Conservation (phyloP, 2,888 invertebrate species). For the Machimus atricapillus region DNA sequence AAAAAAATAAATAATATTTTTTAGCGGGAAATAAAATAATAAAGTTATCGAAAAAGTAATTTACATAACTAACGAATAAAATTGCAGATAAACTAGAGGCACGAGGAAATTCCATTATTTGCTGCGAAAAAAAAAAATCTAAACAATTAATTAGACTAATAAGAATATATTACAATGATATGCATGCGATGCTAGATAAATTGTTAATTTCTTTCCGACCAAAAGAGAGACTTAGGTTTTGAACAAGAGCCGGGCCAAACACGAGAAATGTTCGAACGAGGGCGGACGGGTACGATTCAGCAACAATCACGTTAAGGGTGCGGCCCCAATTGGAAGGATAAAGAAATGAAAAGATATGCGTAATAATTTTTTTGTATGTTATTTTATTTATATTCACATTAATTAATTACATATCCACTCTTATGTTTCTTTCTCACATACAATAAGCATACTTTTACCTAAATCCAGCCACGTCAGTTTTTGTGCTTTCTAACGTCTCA, state of each 20-base stretch:
- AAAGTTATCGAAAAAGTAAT: background rate
- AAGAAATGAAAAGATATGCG: constrained; percentile 9
- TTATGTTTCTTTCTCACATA: constrained; percentile 16
- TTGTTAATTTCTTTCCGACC: constrained; percentile 13
- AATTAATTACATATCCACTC: constrained; percentile 9
- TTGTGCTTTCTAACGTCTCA: constrained; percentile 36
- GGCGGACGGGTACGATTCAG: background rate
- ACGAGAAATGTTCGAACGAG: background rate
- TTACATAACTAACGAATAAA: constrained; percentile 2
- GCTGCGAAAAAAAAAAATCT: background rate
- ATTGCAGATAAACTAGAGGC: constrained; percentile 21
- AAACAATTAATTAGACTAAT: constrained; percentile 12
- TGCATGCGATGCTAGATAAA: constrained; percentile 44
- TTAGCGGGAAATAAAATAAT: background rate
- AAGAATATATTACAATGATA: constrained; percentile 25
- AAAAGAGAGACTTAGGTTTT: constrained; percentile 23
- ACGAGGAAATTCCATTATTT: constrained; percentile 16
- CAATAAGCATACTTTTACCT: background rate
- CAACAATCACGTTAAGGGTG: background rate
- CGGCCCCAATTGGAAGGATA: constrained; percentile 4
- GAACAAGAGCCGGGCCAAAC: background rate
- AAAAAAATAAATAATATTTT: background rate
- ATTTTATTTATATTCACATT: constrained; percentile 26
- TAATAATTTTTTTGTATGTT: constrained; percentile 25
- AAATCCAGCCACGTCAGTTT: background rate